A percentile compares a stretch with the other conserved stretches of the same genome.
Evolutionary conservation across 2,888 invertebrate genomes (phyloP).

Genomic region (Parnassius orleans): DNA sequence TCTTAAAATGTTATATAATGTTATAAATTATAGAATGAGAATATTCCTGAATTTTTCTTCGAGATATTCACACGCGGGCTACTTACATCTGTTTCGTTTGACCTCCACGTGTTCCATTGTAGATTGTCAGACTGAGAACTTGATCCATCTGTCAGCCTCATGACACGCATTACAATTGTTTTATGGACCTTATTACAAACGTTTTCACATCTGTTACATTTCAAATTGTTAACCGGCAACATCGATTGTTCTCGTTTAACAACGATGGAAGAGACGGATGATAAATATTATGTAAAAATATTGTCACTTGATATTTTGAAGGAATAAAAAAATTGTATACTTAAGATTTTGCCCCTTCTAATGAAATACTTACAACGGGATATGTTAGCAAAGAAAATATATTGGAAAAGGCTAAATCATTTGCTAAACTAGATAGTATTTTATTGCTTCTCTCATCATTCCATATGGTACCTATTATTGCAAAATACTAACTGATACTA

Average conservation of each 20-base stretch:
- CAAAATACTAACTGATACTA: too few relatives aligned
- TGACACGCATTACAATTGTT: constrained; percentile 39
- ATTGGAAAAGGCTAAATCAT: too few relatives aligned
- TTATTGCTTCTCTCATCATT: too few relatives aligned
- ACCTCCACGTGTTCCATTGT: constrained; percentile 34
- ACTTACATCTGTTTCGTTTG: constrained; percentile 38
- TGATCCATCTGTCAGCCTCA: constrained; percentile 45
- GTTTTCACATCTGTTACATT: constrained; percentile 33
- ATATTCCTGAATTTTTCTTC: background rate
- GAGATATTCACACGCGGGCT: constrained; percentile 20
- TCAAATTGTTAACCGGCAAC: constrained; percentile 25
- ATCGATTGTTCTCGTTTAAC: constrained; percentile 21
- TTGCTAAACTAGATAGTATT: too few relatives aligned
- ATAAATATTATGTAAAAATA: background rate
- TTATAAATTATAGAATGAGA: too few relatives aligned
- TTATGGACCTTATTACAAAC: constrained; percentile 29
- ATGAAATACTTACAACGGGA: too few relatives aligned
- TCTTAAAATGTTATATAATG: too few relatives aligned
- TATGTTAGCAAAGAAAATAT: too few relatives aligned
- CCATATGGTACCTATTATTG: too few relatives aligned
- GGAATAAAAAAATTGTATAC: too few relatives aligned
- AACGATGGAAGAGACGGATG: background rate
- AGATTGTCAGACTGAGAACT: constrained; percentile 31
- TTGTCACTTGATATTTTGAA: background rate
- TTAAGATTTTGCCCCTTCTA: too few relatives aligned